Evolutionary conservation across 2,113 vertebrate genomes (phyloP).

Genomic region (Ondatra zibethicus): DNA sequence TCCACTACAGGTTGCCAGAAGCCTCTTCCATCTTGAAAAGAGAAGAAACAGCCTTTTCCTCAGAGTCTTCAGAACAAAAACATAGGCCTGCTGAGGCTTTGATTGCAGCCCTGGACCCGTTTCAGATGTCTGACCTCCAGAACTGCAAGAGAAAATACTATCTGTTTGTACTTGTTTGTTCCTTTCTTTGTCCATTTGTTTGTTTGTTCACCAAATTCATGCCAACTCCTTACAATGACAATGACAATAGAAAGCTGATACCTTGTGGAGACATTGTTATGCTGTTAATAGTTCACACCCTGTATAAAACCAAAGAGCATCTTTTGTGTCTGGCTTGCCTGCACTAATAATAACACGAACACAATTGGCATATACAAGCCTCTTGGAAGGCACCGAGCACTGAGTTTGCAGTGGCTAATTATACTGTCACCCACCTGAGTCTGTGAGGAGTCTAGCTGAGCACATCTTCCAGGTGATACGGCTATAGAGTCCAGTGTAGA

Average conservation of each 20-base stretch:
- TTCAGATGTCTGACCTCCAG: not conserved
- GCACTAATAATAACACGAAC: not conserved
- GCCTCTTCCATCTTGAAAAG: not conserved
- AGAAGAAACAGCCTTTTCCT: not conserved
- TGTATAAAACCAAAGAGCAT: not conserved
- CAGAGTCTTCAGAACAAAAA: not conserved
- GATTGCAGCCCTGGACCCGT: not conserved
- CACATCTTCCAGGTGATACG: not conserved
- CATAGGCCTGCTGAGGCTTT: not conserved
- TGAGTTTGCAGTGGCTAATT: not conserved
- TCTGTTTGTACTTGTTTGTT: not conserved
- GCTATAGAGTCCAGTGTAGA: not conserved
- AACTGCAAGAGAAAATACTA: not conserved
- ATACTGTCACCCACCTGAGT: not conserved
- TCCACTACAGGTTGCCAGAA: not conserved
- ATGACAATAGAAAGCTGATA: not conserved
- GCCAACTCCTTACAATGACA: not conserved
- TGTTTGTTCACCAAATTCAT: not conserved
- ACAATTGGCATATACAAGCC: not conserved
- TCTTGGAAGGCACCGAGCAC: not conserved
- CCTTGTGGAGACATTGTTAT: not conserved
- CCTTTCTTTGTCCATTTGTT: not conserved
- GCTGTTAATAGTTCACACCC: not conserved
- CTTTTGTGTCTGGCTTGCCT: not conserved
- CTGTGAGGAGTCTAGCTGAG: not conserved